A percentile compares a stretch with the other conserved stretches of the same genome.
phyloP scores from a whole-genome alignment of 2,888 invertebrate species.

The Bhutanitis thaidina region DNA sequence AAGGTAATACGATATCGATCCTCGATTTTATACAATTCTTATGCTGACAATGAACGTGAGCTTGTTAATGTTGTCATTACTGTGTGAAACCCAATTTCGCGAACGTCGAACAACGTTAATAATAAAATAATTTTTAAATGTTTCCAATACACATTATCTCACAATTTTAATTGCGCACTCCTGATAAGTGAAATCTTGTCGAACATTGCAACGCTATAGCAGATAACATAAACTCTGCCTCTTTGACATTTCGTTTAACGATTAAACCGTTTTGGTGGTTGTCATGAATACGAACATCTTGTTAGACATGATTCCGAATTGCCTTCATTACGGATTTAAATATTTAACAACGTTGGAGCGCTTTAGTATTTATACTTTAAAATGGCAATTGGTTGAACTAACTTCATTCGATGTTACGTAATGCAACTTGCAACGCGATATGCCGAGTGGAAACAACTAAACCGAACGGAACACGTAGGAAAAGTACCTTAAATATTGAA shows the following conservation, averaged over 20 bases:
- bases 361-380: no score
- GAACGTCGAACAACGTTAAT: conserved; percentile 1
- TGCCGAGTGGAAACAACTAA: no score
- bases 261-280: conserved; percentile 12
- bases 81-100: conserved; percentile 26
- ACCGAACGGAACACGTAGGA: no score
- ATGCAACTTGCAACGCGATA: no score
- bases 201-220: neutral
- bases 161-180: conserved; percentile 30
- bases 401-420: no score
- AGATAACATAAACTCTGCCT: conserved; percentile 8
- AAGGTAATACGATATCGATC: neutral
- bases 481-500: no score
- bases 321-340: neutral
- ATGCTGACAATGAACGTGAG: conserved; percentile 6
- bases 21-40: neutral
- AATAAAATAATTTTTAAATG: conserved; percentile 28
- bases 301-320: conserved; percentile 5
- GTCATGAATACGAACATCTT: conserved; percentile 5
- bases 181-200: conserved; percentile 16
- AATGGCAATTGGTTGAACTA: no score
- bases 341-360: neutral
- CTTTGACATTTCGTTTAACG: conserved; percentile 8
- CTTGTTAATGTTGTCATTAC: conserved; percentile 16
- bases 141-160: conserved; percentile 33